Conservation (phyloP, 1,140 invertebrate species). For the Drosophila subpulchrella region DNA sequence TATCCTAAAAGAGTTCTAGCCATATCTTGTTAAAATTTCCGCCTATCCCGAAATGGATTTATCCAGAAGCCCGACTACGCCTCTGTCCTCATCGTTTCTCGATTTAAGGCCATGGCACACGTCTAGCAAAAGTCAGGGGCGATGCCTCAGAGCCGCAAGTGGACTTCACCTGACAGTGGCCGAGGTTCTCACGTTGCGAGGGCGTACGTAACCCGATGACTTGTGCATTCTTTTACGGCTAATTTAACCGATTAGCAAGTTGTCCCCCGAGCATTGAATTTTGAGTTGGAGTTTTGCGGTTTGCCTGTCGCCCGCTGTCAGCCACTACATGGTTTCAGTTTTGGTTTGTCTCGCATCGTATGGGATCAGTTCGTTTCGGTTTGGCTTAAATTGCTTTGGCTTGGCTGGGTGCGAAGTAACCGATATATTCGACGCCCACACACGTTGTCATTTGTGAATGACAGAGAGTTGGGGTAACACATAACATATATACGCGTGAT, state of each 20-base stretch:
- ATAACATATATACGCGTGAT: neutral
- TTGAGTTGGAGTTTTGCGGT: conserved; percentile 42
- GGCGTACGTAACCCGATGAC: conserved; percentile 74
- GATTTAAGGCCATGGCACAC: conserved; percentile 63
- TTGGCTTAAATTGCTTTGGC: conserved; percentile 6
- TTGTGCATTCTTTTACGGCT: conserved; percentile 78
- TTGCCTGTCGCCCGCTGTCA: conserved; percentile 20
- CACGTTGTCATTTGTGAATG: conserved; percentile 51
- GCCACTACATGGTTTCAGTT: conserved; percentile 68
- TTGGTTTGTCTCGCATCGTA: conserved; percentile 5
- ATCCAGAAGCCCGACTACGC: conserved; percentile 4
- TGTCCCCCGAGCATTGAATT: conserved; percentile 62
- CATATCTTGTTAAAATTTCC: no score
- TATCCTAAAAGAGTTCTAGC: no score
- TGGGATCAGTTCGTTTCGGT: neutral
- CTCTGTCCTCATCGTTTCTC: conserved; percentile 4
- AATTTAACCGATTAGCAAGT: conserved; percentile 80
- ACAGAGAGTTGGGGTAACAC: neutral
- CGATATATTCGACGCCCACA: conserved; percentile 75
- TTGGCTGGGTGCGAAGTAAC: conserved; percentile 45
- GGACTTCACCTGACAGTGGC: conserved; percentile 33
- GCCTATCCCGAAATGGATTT: no score
- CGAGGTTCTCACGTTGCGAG: conserved; percentile 75
- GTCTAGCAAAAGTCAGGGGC: conserved; percentile 67
- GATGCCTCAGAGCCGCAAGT: neutral